Conservation (phyloP, 2,113 vertebrate species). For the Alligator sinensis region DNA sequence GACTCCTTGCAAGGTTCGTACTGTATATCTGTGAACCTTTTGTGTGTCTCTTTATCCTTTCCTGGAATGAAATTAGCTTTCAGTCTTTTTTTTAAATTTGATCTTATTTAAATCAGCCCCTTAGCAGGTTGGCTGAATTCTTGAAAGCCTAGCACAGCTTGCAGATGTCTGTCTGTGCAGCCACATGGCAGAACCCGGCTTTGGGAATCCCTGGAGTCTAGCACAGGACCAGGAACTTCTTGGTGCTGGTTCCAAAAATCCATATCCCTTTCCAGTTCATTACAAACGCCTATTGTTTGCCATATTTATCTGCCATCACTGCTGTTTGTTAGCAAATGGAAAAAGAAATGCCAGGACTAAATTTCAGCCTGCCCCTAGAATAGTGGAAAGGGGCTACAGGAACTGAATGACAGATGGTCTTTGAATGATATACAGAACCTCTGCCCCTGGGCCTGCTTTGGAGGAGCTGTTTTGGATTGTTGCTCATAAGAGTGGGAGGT, state of each 20-base stretch:
- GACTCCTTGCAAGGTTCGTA: background rate
- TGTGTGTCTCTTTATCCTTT: constrained; percentile 66
- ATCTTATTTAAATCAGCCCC: constrained; percentile 85
- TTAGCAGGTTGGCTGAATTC: constrained; percentile 80
- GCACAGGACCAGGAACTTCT: constrained; percentile 78
- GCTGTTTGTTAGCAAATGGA: constrained; percentile 91
- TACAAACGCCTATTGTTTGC: constrained; percentile 86
- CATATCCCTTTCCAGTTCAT: constrained; percentile 86
- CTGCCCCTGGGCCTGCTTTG: constrained; percentile 90
- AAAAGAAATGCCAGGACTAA: constrained; percentile 85
- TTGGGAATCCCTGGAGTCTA: constrained; percentile 79
- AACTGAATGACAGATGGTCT: constrained; percentile 95
- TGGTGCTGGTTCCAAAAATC: constrained; percentile 83
- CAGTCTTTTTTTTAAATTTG: constrained; percentile 57
- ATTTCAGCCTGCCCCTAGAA: constrained; percentile 85
- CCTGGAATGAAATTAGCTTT: constrained; percentile 68
- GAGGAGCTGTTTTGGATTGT: constrained; percentile 92
- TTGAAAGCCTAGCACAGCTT: constrained; percentile 72
- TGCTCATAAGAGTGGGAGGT: constrained; percentile 88
- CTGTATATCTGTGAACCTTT: constrained; percentile 43
- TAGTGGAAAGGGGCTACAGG: constrained; percentile 83
- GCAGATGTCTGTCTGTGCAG: constrained; percentile 84
- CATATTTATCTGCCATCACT: constrained; percentile 89
- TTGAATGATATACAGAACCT: constrained; percentile 94
- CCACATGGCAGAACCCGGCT: constrained; percentile 84